Conservation (phyloP, 2,797 vertebrate species). For the Spondyliosoma cantharus region DNA sequence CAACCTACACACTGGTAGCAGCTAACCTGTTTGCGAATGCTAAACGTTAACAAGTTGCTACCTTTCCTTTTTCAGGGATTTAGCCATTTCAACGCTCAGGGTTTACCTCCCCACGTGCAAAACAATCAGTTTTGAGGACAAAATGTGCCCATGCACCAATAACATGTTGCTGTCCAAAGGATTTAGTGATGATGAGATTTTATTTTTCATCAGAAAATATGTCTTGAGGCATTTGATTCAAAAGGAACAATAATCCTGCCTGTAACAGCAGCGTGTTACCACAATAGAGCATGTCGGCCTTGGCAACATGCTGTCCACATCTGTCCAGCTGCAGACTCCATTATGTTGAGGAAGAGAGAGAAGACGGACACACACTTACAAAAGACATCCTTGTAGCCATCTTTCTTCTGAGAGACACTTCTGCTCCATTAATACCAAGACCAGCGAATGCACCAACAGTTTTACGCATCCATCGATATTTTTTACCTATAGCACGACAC, state of each 20-base stretch:
- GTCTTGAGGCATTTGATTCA: neutral
- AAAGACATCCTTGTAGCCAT: slow-evolving; percentile 19
- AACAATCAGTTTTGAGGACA: neutral
- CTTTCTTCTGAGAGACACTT: slow-evolving; percentile 14
- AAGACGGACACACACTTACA: neutral
- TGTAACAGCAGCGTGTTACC: neutral
- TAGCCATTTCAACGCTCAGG: too few species aligned
- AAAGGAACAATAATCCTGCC: slow-evolving; percentile 20
- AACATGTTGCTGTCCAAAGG: neutral
- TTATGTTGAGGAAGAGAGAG: neutral
- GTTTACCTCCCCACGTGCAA: too few species aligned
- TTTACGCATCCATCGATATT: neutral
- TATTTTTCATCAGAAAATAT: neutral
- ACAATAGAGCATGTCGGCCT: slow-evolving; percentile 14
- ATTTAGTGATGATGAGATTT: slow-evolving; percentile 6
- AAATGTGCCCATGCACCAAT: neutral
- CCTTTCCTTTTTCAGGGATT: too few species aligned
- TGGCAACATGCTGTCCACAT: slow-evolving; percentile 17
- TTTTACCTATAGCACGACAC: neutral
- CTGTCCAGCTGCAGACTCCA: slow-evolving; percentile 24
- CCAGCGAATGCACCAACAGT: neutral
- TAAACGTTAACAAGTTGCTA: too few species aligned
- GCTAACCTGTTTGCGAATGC: too few species aligned
- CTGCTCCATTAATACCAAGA: slow-evolving; percentile 19
- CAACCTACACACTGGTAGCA: too few species aligned